Base-by-base conservation (phyloP, 2,113 vertebrate species). In the Nerophis ophidion region DNA sequence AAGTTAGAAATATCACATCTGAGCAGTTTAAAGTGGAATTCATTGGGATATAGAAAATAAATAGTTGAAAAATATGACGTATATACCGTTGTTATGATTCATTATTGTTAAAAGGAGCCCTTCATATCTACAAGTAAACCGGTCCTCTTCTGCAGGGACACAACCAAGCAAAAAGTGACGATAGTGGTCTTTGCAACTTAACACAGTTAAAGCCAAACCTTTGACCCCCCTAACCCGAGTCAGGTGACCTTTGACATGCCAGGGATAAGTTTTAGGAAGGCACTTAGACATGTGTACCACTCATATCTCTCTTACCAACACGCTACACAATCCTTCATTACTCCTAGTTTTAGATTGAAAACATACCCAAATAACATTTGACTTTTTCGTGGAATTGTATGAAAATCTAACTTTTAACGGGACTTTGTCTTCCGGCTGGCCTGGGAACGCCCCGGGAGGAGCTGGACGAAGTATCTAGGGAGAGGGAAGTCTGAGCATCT, bases 1-100 rank as follows among this genome's bases (percentile, higher is more conserved):
- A 86, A 81, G 80, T 84, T 87, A 84, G 79, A 87, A 77, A 89
- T 85, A 80, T 75, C 77, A 63, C 74, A 73, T 74, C 76, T 55
- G 38, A 40, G 7, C 10, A 44, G 10, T 44, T 12, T 44, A 11
- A 4, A 11, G 40, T 76, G 16, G 15, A 62, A 68, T 80, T 65
- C 67, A 61, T 57, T 61, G 81, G 65, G 72, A 80, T 78, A 78
- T 77, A 79, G 80, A 75, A 85, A 86, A 85, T 51, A 72, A 74
- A 82, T 49, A 67, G 66, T 60, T 74, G 80, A 64, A 26, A 26
- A 26, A 26, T 26, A 4, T 26, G 26, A 56, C 4, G 40, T 56
- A 13, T 14, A 19, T 19, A 56, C 26, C 26, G 26, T 26, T 2
- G 36, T 56, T 6, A 42, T 56, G 16, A 19, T 10, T 42, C 8